Evolutionary conservation across 2,888 invertebrate species (phyloP).

Genomic region (Limnephilus rhombicus): DNA sequence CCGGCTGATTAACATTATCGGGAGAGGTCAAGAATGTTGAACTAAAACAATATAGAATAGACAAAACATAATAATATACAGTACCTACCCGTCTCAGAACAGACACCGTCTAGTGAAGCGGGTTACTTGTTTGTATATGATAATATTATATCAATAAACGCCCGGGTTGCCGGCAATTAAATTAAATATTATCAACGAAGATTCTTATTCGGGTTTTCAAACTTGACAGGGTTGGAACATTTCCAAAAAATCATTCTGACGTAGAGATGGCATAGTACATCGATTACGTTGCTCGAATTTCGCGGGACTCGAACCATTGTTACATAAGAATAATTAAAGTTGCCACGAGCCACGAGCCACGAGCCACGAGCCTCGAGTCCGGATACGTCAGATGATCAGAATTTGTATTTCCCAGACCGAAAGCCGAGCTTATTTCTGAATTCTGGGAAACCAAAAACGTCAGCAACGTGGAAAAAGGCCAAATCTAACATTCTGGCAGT

Average conservation of each 20-base stretch:
- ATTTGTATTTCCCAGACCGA: conserved; percentile 25
- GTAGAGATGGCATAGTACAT: conserved; percentile 9
- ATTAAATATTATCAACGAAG: neutral
- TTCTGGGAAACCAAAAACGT: neutral
- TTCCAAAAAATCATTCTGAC: conserved; percentile 37
- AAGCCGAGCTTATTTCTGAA: conserved; percentile 15
- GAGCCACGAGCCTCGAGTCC: neutral
- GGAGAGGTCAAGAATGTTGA: neutral
- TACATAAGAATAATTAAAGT: conserved; percentile 5
- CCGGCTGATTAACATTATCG: neutral
- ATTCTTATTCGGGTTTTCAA: conserved; percentile 6
- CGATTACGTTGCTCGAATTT: conserved; percentile 30
- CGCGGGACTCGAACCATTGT: neutral
- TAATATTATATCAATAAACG: no score
- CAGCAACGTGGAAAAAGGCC: conserved; percentile 18
- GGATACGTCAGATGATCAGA: neutral
- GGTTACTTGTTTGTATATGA: no score
- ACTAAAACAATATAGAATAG: neutral
- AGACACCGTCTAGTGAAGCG: no score
- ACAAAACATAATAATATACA: neutral
- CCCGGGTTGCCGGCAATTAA: no score
- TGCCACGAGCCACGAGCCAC: neutral
- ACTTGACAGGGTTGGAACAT: conserved; percentile 35
- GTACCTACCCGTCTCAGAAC: no score
- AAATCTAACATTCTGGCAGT: neutral